These are phyloP conservation scores for Cartodere bifasciata DNA, from an alignment of 2,888 invertebrate species.

Conservation along the genomic window DNA sequence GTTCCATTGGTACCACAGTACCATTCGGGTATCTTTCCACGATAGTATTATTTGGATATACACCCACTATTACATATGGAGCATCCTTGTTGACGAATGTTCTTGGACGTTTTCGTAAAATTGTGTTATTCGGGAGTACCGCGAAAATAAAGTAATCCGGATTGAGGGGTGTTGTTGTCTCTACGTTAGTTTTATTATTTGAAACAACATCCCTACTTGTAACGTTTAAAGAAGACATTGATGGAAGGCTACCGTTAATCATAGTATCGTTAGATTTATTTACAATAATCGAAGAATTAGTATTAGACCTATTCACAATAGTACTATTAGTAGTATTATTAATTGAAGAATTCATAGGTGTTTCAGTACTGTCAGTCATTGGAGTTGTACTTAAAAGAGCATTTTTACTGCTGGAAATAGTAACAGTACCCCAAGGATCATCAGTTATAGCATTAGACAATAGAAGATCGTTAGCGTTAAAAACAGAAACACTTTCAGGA, in stretches of 20 bases:
- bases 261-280: slow-evolving; percentile 14
- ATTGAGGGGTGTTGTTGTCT: slow-evolving; percentile 34
- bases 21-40: slow-evolving; percentile 71
- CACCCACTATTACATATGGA: slow-evolving; percentile 62
- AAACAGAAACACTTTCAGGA: slow-evolving; percentile 30
- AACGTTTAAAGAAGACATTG: slow-evolving; percentile 1
- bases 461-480: slow-evolving; percentile 31
- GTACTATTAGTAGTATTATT: slow-evolving; percentile 10
- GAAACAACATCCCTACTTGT: slow-evolving; percentile 5
- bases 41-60: slow-evolving; percentile 66
- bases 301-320: slow-evolving; percentile 8
- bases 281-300: slow-evolving; percentile 8
- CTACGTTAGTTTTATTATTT: slow-evolving; percentile 9
- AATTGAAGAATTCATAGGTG: slow-evolving; percentile 4
- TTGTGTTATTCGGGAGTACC: slow-evolving; percentile 65
- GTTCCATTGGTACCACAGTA: slow-evolving; percentile 57
- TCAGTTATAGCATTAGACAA: slow-evolving; percentile 34
- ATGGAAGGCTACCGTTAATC: slow-evolving; percentile 9
- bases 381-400: slow-evolving; percentile 6
- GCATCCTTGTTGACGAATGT: slow-evolving; percentile 53
- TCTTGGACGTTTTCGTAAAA: slow-evolving; percentile 62
- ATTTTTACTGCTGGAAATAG: slow-evolving; percentile 18
- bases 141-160: slow-evolving; percentile 64
- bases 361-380: slow-evolving; percentile 13
- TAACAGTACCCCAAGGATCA: slow-evolving; percentile 41